A percentile compares a stretch with the other conserved stretches of the same genome.
Evolutionary conservation across 2,113 vertebrate genomes (phyloP).

Genomic region (Syrrhaptes paradoxus): DNA sequence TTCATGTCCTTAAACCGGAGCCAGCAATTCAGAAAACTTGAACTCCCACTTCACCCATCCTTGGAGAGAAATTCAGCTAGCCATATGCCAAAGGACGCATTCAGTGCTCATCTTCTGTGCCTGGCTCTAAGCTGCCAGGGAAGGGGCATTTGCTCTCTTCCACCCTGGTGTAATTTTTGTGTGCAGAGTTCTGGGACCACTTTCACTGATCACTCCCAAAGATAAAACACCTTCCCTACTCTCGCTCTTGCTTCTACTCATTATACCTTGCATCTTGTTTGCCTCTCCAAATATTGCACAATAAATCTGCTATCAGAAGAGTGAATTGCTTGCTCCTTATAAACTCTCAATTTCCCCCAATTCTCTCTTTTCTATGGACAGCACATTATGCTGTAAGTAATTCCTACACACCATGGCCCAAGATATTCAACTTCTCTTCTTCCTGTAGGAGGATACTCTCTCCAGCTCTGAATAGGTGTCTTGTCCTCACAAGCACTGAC

Average conservation of each 20-base stretch:
- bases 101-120: neutral
- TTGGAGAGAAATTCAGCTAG: neutral
- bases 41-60: neutral
- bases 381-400: neutral
- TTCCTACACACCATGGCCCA: neutral
- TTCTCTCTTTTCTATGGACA: neutral
- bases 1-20: neutral
- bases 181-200: neutral
- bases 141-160: neutral
- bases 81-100: neutral
- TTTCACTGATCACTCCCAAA: neutral
- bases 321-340: neutral
- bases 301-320: neutral
- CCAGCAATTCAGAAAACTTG: neutral
- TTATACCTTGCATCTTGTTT: neutral
- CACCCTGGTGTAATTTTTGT: neutral
- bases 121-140: neutral
- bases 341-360: neutral
- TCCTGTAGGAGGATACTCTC: neutral
- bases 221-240: neutral
- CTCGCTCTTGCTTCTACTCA: neutral
- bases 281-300: neutral
- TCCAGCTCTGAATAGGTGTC: neutral
- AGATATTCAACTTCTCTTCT: neutral
- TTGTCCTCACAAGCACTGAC: neutral